These are phyloP conservation scores for Channallabes apus DNA, from an alignment of 2,797 vertebrate species.

Conservation along the genomic window DNA sequence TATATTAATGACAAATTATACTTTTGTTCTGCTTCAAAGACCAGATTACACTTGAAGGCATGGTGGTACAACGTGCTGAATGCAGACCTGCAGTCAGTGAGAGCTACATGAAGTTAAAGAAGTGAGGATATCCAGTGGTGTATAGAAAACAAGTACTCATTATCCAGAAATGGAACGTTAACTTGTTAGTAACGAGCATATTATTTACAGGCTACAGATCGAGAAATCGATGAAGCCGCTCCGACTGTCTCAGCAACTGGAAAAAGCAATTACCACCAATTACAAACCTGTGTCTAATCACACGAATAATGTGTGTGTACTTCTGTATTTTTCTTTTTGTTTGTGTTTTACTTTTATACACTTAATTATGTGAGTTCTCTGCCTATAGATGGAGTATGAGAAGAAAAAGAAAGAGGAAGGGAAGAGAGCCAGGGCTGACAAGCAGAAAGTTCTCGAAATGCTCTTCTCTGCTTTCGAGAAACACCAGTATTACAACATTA, in stretches of 20 bases:
- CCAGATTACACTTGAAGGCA: slow-evolving; percentile 92
- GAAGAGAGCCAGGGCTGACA: slow-evolving; percentile 88
- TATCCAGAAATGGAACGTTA: neutral
- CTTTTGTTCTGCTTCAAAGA: slow-evolving; percentile 66
- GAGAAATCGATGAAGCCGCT: slow-evolving; percentile 93
- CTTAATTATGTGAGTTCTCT: slow-evolving; percentile 15
- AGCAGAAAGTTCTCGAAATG: slow-evolving; percentile 96
- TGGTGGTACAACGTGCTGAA: slow-evolving; percentile 96
- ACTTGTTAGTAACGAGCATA: neutral
- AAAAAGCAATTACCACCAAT: slow-evolving; percentile 91
- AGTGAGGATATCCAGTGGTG: slow-evolving; percentile 69
- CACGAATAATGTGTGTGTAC: slow-evolving; percentile 84
- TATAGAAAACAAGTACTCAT: neutral
- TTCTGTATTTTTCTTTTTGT: neutral
- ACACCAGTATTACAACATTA: slow-evolving; percentile 98
- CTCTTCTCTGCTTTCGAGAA: slow-evolving; percentile 99
- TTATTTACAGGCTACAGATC: slow-evolving; percentile 84
- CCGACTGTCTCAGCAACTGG: slow-evolving; percentile 88
- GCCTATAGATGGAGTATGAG: slow-evolving; percentile 76
- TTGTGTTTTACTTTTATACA: neutral
- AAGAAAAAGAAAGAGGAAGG: slow-evolving; percentile 96
- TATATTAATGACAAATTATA: neutral
- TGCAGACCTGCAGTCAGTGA: slow-evolving; percentile 93
- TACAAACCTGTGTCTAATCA: slow-evolving; percentile 97
- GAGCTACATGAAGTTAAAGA: slow-evolving; percentile 95